These are phyloP conservation scores for Antheraea yamamai DNA, from an alignment of 2,888 invertebrate genomes.

Conservation along the genomic window DNA sequence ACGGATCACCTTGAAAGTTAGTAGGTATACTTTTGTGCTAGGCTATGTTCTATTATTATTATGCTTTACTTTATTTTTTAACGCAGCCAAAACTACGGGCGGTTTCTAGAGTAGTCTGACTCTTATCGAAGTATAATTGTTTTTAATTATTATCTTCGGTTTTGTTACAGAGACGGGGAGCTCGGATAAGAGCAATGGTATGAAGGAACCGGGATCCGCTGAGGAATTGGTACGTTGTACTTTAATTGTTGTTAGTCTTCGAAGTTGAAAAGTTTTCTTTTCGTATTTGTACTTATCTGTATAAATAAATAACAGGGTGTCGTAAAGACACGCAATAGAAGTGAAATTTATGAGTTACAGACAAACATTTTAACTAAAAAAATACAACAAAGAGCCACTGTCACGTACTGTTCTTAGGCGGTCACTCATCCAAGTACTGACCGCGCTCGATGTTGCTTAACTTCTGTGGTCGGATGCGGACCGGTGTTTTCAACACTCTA, in stretches of 20 bases:
- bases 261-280: background rate
- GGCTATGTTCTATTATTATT: background rate
- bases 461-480: too few relatives aligned
- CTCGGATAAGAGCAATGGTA: constrained; percentile 89
- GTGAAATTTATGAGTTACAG: too few relatives aligned
- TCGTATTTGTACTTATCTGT: background rate
- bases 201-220: constrained; percentile 93
- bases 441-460: too few relatives aligned
- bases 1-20: too few relatives aligned
- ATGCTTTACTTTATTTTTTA: background rate
- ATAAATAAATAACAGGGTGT: too few relatives aligned
- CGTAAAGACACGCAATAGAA: too few relatives aligned
- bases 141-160: background rate
- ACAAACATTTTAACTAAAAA: too few relatives aligned
- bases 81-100: background rate
- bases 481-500: too few relatives aligned
- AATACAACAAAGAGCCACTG: too few relatives aligned
- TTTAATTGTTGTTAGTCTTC: constrained; percentile 21
- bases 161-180: constrained; percentile 86
- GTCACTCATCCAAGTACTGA: too few relatives aligned
- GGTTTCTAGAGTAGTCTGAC: background rate
- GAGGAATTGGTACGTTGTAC: constrained; percentile 87
- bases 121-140: background rate
- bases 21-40: too few relatives aligned
- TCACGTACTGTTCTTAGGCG: too few relatives aligned